phyloP scores from a whole-genome alignment of 1,140 invertebrate species.

The Acromyrmex charruanus region DNA sequence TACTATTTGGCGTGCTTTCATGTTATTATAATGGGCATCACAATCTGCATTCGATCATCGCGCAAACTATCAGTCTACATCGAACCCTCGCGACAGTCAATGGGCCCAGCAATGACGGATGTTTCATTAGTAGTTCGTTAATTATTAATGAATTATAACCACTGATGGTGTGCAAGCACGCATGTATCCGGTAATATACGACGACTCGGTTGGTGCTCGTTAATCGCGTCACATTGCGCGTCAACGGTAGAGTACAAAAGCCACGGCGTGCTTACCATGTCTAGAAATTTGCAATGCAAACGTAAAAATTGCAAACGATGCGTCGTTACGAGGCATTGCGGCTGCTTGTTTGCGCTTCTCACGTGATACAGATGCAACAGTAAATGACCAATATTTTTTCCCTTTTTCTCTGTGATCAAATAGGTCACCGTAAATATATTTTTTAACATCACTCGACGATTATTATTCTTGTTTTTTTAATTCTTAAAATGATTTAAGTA shows the following conservation, averaged over 20 bases:
- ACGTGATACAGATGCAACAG: background rate
- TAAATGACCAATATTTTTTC: background rate
- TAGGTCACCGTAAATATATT: background rate
- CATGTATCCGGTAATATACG: background rate
- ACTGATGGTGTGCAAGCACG: conserved; percentile 22
- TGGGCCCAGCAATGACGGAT: background rate
- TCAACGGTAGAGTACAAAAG: conserved; percentile 39
- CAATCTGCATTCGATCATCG: conserved; percentile 31
- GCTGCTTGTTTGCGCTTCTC: conserved; percentile 36
- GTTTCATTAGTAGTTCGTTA: conserved; percentile 74
- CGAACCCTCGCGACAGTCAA: conserved; percentile 1
- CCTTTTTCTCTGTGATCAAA: background rate
- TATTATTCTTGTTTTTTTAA: background rate
- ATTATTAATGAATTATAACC: conserved; percentile 75
- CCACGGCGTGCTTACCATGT: conserved; percentile 26
- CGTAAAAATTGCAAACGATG: conserved; percentile 53
- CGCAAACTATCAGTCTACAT: conserved; percentile 56
- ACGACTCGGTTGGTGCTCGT: conserved; percentile 31
- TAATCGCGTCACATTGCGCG: conserved; percentile 69
- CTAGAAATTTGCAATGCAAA: conserved; percentile 56
- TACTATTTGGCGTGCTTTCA: background rate
- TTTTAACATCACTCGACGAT: background rate
- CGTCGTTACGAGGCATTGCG: conserved; percentile 21
- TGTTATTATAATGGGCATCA: background rate
- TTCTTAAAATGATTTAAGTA: background rate